phyloP scores from a whole-genome alignment of 2,888 invertebrate species.

The Hyposoter didymator region DNA sequence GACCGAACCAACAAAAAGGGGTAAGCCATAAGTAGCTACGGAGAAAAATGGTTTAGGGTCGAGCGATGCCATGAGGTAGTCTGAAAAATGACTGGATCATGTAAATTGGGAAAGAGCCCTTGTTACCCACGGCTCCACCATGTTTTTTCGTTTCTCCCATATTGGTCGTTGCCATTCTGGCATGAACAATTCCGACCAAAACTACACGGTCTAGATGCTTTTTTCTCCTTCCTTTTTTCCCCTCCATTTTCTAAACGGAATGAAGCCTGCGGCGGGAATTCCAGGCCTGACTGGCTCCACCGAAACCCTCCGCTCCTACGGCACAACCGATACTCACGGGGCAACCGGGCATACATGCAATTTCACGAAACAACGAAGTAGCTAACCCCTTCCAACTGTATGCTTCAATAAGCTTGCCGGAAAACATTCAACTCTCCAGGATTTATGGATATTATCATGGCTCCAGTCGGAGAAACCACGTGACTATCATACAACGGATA shows the following conservation, averaged over 20 bases:
- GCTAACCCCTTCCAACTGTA: not conserved
- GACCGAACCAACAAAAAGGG: not conserved
- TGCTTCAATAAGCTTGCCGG: conserved; percentile 37
- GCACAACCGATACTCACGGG: conserved; percentile 52
- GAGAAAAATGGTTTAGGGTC: conserved; percentile 8
- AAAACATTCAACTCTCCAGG: conserved; percentile 46
- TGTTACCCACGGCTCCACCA: not conserved
- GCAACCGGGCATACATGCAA: conserved; percentile 65
- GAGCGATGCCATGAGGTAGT: not conserved
- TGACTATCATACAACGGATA: not conserved
- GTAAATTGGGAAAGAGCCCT: conserved; percentile 69
- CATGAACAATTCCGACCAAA: not conserved
- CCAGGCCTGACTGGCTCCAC: not conserved
- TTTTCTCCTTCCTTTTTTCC: not conserved
- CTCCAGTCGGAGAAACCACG: conserved; percentile 38
- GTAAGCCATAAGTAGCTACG: not conserved
- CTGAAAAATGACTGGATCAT: conserved; percentile 77
- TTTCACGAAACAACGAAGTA: conserved; percentile 66
- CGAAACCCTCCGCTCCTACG: conserved; percentile 49
- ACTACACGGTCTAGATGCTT: conserved; percentile 1
- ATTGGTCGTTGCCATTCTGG: conserved; percentile 6
- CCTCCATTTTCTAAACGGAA: not conserved
- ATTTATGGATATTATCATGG: conserved; percentile 50
- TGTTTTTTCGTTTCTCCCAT: not conserved
- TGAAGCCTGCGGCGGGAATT: not conserved